These are phyloP conservation scores for Anthophora plumipes DNA, from an alignment of 2,888 invertebrate genomes.

Conservation along the genomic window DNA sequence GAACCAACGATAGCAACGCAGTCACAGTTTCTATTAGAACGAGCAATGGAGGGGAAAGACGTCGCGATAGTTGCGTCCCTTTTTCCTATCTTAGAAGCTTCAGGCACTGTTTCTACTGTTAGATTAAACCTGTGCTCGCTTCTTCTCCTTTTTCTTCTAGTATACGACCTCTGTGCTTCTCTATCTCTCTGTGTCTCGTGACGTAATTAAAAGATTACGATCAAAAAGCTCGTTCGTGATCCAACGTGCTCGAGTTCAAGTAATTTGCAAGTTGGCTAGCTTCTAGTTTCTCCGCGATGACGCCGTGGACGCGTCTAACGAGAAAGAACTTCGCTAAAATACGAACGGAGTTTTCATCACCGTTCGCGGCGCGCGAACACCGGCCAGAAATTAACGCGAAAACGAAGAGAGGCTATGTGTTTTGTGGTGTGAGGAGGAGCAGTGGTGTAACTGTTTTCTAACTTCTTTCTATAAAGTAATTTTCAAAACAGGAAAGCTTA, in stretches of 20 bases:
- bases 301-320: conserved; percentile 22
- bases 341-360: conserved; percentile 20
- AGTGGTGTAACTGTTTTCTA: background rate
- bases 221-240: conserved; percentile 49
- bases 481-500: too few relatives aligned
- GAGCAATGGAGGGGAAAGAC: conserved; percentile 5
- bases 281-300: conserved; percentile 8
- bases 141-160: background rate
- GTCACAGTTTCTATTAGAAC: conserved; percentile 42
- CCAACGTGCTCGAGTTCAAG: conserved; percentile 42
- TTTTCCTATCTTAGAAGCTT: background rate
- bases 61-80: background rate
- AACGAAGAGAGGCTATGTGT: background rate
- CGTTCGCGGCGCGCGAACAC: background rate
- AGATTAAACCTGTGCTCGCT: conserved; percentile 24
- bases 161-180: background rate
- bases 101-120: conserved; percentile 18
- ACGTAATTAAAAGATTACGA: conserved; percentile 68
- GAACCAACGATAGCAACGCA: conserved; percentile 28
- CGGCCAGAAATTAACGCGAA: background rate
- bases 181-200: background rate
- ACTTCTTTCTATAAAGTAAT: background rate
- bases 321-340: conserved; percentile 49
- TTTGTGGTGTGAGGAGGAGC: background rate
- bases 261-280: conserved; percentile 61